These are phyloP conservation scores for Tinea trinotella DNA, from an alignment of 2,888 invertebrate species.

Conservation along the genomic window DNA sequence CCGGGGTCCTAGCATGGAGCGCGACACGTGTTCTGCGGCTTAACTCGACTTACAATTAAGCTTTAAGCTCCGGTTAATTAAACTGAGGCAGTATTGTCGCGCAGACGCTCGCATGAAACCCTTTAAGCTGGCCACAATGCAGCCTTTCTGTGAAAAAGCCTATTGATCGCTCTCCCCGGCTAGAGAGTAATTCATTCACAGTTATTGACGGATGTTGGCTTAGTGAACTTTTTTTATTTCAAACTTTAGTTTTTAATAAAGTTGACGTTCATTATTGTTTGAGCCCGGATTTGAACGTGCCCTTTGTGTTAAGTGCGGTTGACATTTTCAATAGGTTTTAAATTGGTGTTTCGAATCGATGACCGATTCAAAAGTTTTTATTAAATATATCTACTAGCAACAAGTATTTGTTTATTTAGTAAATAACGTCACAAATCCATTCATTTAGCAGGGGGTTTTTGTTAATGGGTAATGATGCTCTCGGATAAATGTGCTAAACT, in stretches of 20 bases:
- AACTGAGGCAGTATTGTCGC: slow-evolving; percentile 61
- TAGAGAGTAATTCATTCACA: slow-evolving; percentile 25
- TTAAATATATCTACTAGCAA: not conserved
- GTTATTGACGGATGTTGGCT: slow-evolving; percentile 38
- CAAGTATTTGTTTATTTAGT: not conserved
- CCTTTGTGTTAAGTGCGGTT: slow-evolving; percentile 28
- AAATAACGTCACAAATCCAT: not conserved
- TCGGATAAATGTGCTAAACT: slow-evolving; percentile 19
- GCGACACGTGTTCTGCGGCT: slow-evolving; percentile 64
- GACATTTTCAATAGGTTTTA: slow-evolving; percentile 33
- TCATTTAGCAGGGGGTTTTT: not conserved
- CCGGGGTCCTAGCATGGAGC: slow-evolving; percentile 33
- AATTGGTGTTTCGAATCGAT: slow-evolving; percentile 19
- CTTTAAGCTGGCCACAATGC: slow-evolving; percentile 59
- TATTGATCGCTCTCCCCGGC: slow-evolving; percentile 33
- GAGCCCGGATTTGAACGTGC: slow-evolving; percentile 24
- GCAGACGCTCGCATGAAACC: slow-evolving; percentile 33
- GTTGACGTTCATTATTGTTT: slow-evolving; percentile 20
- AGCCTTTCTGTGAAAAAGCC: slow-evolving; percentile 51
- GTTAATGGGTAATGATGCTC: not conserved
- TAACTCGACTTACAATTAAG: slow-evolving; percentile 68
- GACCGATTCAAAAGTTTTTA: slow-evolving; percentile 3
- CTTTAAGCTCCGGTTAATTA: slow-evolving; percentile 69
- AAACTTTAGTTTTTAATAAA: slow-evolving; percentile 22
- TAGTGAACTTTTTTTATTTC: slow-evolving; percentile 27